Evolutionary conservation across 2,888 invertebrate species (phyloP).

Genomic region (Xestia rhomboidea): DNA sequence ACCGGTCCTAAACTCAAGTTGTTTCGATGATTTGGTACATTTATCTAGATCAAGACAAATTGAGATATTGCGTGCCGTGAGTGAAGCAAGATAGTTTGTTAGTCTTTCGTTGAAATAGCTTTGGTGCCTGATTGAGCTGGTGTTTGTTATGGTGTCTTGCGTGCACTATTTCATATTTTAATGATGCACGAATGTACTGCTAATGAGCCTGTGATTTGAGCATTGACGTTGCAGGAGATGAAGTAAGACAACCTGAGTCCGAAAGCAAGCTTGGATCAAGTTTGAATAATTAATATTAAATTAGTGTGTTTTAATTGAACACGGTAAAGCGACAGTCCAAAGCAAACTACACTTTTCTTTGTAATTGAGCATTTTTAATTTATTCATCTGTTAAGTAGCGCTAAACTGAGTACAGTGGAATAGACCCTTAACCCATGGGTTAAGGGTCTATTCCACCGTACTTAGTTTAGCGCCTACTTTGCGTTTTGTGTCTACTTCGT

Average conservation of each 20-base stretch:
- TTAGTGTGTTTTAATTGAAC: background rate
- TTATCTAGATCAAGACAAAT: slow-evolving; percentile 69
- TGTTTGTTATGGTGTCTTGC: slow-evolving; percentile 40
- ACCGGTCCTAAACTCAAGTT: slow-evolving; percentile 24
- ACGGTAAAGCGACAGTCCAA: background rate
- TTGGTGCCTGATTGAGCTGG: slow-evolving; percentile 48
- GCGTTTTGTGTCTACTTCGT: too few relatives aligned
- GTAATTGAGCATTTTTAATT: background rate
- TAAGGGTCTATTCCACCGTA: background rate
- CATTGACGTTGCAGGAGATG: background rate
- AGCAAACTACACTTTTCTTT: too few relatives aligned
- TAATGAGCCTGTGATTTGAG: slow-evolving; percentile 38
- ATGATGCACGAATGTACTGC: slow-evolving; percentile 29
- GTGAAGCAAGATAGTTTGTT: slow-evolving; percentile 60
- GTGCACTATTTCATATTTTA: slow-evolving; percentile 11
- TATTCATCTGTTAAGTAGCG: background rate
- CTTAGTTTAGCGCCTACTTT: background rate
- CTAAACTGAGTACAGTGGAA: background rate
- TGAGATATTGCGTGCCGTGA: slow-evolving; percentile 66
- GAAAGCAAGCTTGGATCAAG: background rate
- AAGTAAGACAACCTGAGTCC: background rate
- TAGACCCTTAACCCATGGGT: background rate
- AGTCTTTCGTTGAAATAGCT: slow-evolving; percentile 46
- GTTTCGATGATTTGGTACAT: slow-evolving; percentile 64
- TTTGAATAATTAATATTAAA: too few relatives aligned